Conservation (phyloP, 2,797 vertebrate species). For the Rachycentron canadum region DNA sequence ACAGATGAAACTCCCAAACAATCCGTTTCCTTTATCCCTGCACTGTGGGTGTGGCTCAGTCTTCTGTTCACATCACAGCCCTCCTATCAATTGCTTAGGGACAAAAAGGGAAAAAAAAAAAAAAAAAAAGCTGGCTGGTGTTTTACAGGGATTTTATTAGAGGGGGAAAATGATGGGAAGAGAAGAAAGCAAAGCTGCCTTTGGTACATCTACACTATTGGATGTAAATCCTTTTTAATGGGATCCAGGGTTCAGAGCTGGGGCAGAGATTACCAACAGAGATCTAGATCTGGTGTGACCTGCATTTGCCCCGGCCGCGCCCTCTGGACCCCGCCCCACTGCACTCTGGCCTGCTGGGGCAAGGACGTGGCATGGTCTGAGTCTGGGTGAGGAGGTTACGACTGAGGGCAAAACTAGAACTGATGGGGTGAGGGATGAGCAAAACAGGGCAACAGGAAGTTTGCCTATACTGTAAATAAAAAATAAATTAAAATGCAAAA, state of each 20-base stretch:
- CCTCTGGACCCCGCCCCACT: conserved; percentile 42
- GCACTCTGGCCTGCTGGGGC: conserved; percentile 2
- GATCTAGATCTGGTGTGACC: conserved; percentile 83
- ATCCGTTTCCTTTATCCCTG: conserved; percentile 30
- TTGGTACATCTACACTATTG: conserved; percentile 86
- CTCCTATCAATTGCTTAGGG: conserved; percentile 1
- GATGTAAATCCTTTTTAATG: conserved; percentile 89
- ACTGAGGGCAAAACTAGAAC: background rate
- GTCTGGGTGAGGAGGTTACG: conserved; percentile 7
- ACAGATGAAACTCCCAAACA: conserved; percentile 50
- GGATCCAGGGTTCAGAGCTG: conserved; percentile 86
- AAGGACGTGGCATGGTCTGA: background rate
- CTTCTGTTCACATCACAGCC: conserved; percentile 49
- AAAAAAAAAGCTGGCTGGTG: conserved; percentile 23
- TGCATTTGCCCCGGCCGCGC: conserved; percentile 75
- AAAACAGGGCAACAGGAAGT: background rate
- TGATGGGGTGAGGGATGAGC: background rate
- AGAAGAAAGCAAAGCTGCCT: conserved; percentile 81
- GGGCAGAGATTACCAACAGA: conserved; percentile 85
- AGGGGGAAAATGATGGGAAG: conserved; percentile 70
- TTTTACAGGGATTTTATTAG: conserved; percentile 69
- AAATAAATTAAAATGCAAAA: too few species aligned
- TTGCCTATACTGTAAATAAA: background rate
- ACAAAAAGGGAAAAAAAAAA: background rate
- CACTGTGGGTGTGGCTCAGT: conserved; percentile 46